phyloP scores from a whole-genome alignment of 1,140 invertebrate species.

The Bicyclus anynana region DNA sequence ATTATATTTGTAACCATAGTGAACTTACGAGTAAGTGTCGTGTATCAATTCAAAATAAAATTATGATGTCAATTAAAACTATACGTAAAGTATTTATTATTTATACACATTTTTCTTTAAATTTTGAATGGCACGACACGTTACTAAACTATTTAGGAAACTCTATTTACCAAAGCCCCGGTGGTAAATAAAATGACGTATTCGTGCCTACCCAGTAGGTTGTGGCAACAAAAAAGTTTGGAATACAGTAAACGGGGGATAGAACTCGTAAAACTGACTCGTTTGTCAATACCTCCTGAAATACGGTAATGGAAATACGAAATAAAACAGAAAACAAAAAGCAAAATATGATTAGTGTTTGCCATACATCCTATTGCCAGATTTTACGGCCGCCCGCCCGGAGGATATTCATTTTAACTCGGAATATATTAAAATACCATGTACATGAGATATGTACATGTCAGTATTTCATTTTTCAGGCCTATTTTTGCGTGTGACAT shows the following conservation, averaged over 20 bases:
- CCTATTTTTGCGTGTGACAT: too few relatives aligned
- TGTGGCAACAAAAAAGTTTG: constrained; percentile 4
- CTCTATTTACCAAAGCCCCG: background rate
- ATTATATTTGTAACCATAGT: too few relatives aligned
- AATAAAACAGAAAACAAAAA: constrained; percentile 75
- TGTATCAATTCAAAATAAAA: too few relatives aligned
- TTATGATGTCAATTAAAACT: too few relatives aligned
- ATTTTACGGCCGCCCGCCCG: constrained; percentile 54
- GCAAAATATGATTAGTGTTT: constrained; percentile 74
- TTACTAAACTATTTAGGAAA: too few relatives aligned
- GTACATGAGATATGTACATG: background rate
- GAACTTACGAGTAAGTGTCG: too few relatives aligned
- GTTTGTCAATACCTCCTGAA: constrained; percentile 75
- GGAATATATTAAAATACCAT: constrained; percentile 47
- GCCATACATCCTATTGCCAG: constrained; percentile 65
- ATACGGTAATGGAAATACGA: constrained; percentile 75
- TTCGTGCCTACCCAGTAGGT: background rate
- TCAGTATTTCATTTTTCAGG: background rate
- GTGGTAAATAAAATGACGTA: background rate
- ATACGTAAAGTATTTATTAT: too few relatives aligned
- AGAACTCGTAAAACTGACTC: constrained; percentile 72
- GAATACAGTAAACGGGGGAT: constrained; percentile 35
- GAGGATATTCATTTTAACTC: constrained; percentile 57
- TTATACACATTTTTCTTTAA: too few relatives aligned
- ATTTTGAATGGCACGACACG: too few relatives aligned